Base-by-base conservation (phyloP, 30 jellyfish, hydroid and myxozoan genomes). In the Sanderia malayensis region DNA sequence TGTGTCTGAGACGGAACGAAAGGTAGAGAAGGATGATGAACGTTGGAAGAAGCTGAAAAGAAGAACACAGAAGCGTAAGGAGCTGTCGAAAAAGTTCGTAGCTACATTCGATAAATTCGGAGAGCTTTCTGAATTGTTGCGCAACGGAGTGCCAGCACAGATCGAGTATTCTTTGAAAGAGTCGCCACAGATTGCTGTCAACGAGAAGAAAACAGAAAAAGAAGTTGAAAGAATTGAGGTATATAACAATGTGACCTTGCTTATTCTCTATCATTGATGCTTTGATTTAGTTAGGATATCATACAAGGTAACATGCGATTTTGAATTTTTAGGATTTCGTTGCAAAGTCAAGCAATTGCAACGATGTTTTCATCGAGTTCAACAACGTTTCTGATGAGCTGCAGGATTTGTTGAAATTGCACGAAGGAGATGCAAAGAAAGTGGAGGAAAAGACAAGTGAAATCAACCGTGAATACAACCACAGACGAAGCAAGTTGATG, bases 141-240 rank as follows among this genome's bases (percentile, higher is more conserved):
- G 61, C 28, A 34, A 80, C 55, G 82, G 82, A 15, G 55, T 80
- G 32, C 87, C 87, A 41, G 65, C 79, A 8, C 90, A 73, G 61
- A 81, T 87, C 44, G 94, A 80, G 30, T 69, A 76, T 31, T 79
- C 94, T 8, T 46, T 90, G 31, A 78, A 83, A 24, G 80, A 69
- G 9, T 37, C 52, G 10, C 94, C 92, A 4, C 22, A 65, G 32
- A 57, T 71, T 67, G 95, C 95, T 55, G 76, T 67, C 32, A 76
- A 83, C 60, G 52, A 79, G 28, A 83, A 90, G 77, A 83, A 83
- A 58, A 55, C 92, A 1, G 91, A 52, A 3, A 71, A 71, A 44
- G 96, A 79, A 49, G 60, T 90, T 55, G 22, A 76, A 32, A 61
- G 95, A 57, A 60, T 90, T 0, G 91, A 79, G 89, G 95, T 83